Base-by-base conservation (phyloP, 2,797 vertebrate species). In the Otolemur crassicaudatus region DNA sequence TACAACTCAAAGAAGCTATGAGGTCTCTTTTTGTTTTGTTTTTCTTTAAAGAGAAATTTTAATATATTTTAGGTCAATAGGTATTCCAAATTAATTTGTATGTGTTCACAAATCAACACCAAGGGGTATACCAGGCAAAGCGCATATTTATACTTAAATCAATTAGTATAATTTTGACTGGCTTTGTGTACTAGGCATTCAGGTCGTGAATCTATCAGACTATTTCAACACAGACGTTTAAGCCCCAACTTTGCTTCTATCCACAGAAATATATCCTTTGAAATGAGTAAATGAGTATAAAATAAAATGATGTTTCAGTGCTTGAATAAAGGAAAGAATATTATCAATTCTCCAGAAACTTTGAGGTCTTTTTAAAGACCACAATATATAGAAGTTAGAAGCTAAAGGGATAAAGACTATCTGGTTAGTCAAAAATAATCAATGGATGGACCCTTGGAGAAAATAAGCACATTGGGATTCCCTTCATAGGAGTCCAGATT, bases 1-100 rank as follows among this genome's bases (percentile, higher is more conserved):
- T 94, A 94, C 90, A 96, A 93, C 34, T 77, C 43, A 95, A 96
- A 95, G 31, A 87, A 87, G 23, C 65, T 63, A 37, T 83, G 37
- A 79, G 37, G 0, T 22, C 19, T 79, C 17, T 61, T 94, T 80
- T 91, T 91, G 5, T 94, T 80, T 93, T 91, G 5, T 58, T 92
- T 94, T 81, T 82, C 25, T 49, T 73, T 40, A 70, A 77, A 94
- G 87, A 58, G 7, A 93, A 79, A 94, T 49, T 34, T 73, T 85
- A 61, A 69, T 49, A 40, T 82, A 37, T 63, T 82, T 86, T 86
- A 87, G 43, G 11, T 88, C 56, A 90, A 20, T 63, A 92, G 87
- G 67, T 70, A 87, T 81, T 87, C 34, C 86, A 53, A 73, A 65
- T 85, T 92, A 90, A 69, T 89, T 86, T 72, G 12, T 31, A 13